Evolutionary conservation across 2,113 vertebrate genomes (phyloP).

Genomic region (Pholis gunnellus): DNA sequence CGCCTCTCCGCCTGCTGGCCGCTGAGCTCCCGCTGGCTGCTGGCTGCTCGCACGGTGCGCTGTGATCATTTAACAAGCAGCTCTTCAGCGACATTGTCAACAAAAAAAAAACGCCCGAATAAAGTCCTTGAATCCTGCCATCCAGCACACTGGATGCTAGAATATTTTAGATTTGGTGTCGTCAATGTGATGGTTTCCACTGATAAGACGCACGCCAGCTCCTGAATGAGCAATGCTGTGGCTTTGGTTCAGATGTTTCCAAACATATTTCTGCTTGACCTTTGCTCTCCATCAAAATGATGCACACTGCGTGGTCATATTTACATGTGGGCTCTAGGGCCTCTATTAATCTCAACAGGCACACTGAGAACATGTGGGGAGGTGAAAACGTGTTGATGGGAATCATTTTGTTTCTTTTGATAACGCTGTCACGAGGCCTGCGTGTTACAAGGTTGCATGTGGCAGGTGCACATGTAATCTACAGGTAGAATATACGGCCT

Average conservation of each 20-base stretch:
- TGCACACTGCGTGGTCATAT: background rate
- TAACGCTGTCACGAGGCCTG: background rate
- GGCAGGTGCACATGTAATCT: background rate
- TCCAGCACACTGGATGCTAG: background rate
- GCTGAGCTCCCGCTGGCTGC: conserved; percentile 38
- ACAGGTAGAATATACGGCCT: background rate
- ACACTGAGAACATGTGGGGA: background rate
- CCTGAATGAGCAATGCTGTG: background rate
- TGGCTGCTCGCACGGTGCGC: background rate
- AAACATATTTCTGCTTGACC: conserved; percentile 19
- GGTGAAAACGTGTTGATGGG: background rate
- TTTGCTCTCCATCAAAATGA: conserved; percentile 13
- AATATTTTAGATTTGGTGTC: background rate
- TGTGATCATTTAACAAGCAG: background rate
- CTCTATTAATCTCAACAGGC: background rate
- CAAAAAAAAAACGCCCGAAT: background rate
- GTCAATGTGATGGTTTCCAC: background rate
- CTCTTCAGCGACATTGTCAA: background rate
- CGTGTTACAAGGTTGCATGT: background rate
- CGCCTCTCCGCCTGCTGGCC: conserved; percentile 13
- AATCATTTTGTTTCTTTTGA: background rate
- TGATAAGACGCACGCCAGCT: background rate
- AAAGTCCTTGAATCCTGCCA: background rate
- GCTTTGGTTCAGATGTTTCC: conserved; percentile 7
- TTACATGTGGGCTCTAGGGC: background rate